Conservation (phyloP, 2,797 vertebrate genomes). For the Tapera naevia region DNA sequence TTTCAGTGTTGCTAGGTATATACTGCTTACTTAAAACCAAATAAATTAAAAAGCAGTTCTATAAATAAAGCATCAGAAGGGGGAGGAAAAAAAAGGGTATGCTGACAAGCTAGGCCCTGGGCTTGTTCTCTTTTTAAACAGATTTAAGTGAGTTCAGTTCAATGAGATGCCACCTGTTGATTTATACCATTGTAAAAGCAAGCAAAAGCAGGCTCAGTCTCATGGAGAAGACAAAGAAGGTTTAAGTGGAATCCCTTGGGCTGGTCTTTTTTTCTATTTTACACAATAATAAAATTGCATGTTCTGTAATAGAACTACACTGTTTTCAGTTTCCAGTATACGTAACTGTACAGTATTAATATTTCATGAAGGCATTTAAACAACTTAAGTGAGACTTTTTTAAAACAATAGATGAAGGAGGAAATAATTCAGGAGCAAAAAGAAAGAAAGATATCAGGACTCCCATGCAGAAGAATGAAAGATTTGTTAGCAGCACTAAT, state of each 20-base stretch:
- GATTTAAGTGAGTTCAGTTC: neutral
- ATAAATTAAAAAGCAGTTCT: neutral
- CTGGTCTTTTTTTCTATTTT: neutral
- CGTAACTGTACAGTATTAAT: neutral
- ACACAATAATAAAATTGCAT: neutral
- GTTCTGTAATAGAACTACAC: neutral
- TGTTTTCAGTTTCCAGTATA: neutral
- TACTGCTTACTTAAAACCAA: neutral
- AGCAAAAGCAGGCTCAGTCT: neutral
- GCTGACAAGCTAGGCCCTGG: neutral
- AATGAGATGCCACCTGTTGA: neutral
- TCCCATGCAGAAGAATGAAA: neutral
- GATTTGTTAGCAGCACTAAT: neutral
- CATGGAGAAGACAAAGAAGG: neutral
- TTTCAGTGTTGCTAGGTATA: constrained; percentile 31
- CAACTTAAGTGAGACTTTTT: neutral
- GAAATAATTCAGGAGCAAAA: neutral
- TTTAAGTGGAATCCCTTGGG: neutral
- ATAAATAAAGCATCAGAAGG: neutral
- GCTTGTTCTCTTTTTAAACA: neutral
- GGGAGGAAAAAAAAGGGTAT: neutral
- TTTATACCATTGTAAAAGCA: neutral
- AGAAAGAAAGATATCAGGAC: neutral
- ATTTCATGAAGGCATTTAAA: neutral
- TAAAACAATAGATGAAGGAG: neutral